These are phyloP conservation scores for Clarias macrocephalus DNA, from an alignment of 2,113 vertebrate genomes.

Conservation along the genomic window DNA sequence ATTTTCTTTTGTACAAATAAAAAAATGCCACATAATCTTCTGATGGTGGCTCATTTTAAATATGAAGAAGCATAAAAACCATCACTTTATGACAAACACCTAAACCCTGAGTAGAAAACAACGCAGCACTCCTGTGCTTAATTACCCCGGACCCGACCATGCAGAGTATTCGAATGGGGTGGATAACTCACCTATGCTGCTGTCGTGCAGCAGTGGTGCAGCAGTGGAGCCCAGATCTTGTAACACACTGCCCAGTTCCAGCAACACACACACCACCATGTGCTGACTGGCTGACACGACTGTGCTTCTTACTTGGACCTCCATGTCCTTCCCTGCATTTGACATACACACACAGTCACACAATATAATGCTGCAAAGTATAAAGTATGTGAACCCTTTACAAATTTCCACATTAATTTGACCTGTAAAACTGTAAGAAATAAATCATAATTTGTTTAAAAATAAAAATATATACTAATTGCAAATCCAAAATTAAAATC, in stretches of 20 bases:
- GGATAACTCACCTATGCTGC: constrained; percentile 76
- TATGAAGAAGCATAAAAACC: not conserved
- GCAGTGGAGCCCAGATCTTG: constrained; percentile 80
- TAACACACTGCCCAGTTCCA: constrained; percentile 86
- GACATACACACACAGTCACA: constrained; percentile 19
- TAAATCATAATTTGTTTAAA: not conserved
- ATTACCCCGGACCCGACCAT: not conserved
- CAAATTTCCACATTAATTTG: not conserved
- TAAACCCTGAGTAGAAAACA: not conserved
- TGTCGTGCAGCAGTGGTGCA: constrained; percentile 83
- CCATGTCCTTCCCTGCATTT: constrained; percentile 82
- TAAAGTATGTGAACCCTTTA: not conserved
- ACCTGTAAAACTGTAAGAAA: not conserved
- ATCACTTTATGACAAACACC: not conserved
- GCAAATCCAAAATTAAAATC: too few species aligned
- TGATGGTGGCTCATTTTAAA: not conserved
- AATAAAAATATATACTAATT: too few species aligned
- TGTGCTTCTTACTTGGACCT: constrained; percentile 70
- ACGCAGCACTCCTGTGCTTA: not conserved
- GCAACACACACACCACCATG: constrained; percentile 81
- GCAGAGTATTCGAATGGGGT: not conserved
- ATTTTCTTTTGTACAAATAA: not conserved
- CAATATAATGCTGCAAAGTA: not conserved
- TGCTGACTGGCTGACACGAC: constrained; percentile 80
- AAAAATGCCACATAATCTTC: not conserved